Conservation (phyloP, 2,797 vertebrate genomes). For the Cygnus olor region DNA sequence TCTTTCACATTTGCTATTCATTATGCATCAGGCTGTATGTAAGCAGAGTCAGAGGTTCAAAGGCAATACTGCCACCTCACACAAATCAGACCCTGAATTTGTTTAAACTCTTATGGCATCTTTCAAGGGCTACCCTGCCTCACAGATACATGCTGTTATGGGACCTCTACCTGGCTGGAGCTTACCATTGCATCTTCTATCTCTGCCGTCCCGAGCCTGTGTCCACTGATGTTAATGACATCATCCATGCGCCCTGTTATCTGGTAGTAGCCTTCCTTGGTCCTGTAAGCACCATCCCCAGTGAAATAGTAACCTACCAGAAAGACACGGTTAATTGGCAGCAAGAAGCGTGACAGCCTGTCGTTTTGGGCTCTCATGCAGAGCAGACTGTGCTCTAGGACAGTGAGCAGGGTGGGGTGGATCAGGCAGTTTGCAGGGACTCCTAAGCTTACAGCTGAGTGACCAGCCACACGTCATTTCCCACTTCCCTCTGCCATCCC, state of each 20-base stretch:
- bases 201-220: constrained; percentile 94
- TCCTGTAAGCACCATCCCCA: constrained; percentile 90
- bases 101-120: background rate
- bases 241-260: constrained; percentile 95
- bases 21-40: background rate
- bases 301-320: constrained; percentile 91
- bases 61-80: background rate
- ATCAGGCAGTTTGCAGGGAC: accelerated
- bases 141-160: background rate
- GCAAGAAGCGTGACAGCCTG: background rate
- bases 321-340: background rate
- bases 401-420: accelerated
- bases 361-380: background rate
- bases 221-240: constrained; percentile 94
- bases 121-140: background rate
- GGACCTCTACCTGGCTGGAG: background rate
- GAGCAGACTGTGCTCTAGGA: background rate
- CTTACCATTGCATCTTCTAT: constrained; percentile 92
- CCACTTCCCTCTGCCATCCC: background rate
- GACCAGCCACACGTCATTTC: background rate
- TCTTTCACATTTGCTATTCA: background rate
- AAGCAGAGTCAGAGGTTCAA: background rate
- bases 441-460: background rate
- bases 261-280: constrained; percentile 90
- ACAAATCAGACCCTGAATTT: background rate